Evolutionary conservation across 2,797 vertebrate genomes (phyloP).

Genomic region (Dallia pectoralis): DNA sequence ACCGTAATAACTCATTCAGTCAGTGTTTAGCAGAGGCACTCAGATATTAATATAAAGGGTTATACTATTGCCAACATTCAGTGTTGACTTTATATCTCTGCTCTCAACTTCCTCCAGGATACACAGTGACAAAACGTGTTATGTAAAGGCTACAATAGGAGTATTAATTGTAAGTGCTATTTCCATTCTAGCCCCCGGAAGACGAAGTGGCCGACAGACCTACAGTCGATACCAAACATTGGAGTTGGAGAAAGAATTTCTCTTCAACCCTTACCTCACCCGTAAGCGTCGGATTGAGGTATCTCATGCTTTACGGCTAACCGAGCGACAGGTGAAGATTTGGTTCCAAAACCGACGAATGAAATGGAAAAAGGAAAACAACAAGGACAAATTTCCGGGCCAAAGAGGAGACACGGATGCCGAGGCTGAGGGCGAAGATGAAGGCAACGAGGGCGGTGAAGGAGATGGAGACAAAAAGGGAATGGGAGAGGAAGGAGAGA

Average conservation of each 20-base stretch:
- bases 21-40: not conserved
- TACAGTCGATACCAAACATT: slow-evolving; percentile 85
- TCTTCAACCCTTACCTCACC: slow-evolving; percentile 85
- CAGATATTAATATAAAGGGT: not conserved
- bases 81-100: not conserved
- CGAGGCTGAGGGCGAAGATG: slow-evolving; percentile 44
- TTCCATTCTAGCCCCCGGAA: slow-evolving; percentile 74
- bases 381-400: slow-evolving; percentile 82
- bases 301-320: slow-evolving; percentile 82
- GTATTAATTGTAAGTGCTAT: slow-evolving; percentile 1
- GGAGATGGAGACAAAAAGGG: slow-evolving; percentile 68
- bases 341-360: slow-evolving; percentile 85
- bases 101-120: not conserved
- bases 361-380: slow-evolving; percentile 87
- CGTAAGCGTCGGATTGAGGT: slow-evolving; percentile 82
- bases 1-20: not conserved
- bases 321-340: slow-evolving; percentile 83
- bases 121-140: not conserved
- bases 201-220: slow-evolving; percentile 82
- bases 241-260: slow-evolving; percentile 85
- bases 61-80: not conserved
- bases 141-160: not conserved
- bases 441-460: slow-evolving; percentile 45
- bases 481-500: slow-evolving; percentile 74
- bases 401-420: slow-evolving; percentile 66